A percentile compares a stretch with the other conserved stretches of the same genome.
Evolutionary conservation across 2,888 invertebrate species (phyloP).

Genomic region (Plebejus anna): DNA sequence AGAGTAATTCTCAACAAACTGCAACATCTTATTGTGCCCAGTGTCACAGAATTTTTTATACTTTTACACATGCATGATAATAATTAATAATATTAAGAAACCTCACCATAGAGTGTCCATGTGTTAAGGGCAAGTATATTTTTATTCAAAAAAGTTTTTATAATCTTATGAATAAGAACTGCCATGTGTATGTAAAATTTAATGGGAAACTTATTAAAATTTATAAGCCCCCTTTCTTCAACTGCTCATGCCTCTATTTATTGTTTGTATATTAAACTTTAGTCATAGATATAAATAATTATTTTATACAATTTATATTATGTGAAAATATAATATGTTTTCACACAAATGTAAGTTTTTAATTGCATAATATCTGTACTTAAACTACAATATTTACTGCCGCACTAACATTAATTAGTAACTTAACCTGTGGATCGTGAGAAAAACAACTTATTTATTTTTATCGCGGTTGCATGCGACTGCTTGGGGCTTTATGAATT

Average conservation of each 20-base stretch:
- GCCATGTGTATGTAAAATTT: constrained; percentile 21
- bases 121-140: background rate
- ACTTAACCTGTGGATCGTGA: too few relatives aligned
- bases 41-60: background rate
- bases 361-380: background rate
- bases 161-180: background rate
- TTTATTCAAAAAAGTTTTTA: background rate
- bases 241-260: background rate
- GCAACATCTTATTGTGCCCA: background rate
- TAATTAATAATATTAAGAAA: background rate
- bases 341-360: background rate
- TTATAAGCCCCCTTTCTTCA: background rate
- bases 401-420: too few relatives aligned
- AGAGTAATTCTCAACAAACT: background rate
- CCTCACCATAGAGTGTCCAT: background rate
- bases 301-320: background rate
- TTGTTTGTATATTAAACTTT: background rate
- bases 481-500: too few relatives aligned
- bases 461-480: too few relatives aligned
- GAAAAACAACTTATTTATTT: too few relatives aligned
- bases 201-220: background rate
- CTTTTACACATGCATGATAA: background rate
- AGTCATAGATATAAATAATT: background rate
- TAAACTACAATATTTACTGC: background rate
- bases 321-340: background rate